Evolutionary conservation across 2,797 vertebrate species (phyloP).

Genomic region (Poeciliopsis infans): DNA sequence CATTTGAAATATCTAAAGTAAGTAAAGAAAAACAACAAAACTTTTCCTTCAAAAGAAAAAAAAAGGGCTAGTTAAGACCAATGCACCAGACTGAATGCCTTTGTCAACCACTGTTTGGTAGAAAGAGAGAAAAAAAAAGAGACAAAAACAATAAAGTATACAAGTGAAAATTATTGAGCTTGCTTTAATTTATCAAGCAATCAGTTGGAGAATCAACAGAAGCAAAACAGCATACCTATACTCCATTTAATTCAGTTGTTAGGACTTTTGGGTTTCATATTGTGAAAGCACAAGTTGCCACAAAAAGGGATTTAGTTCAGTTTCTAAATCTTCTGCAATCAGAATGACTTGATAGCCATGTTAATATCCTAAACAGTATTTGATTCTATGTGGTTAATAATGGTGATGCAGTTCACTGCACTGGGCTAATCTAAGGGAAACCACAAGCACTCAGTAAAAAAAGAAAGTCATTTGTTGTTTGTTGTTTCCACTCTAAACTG

Average conservation of each 20-base stretch:
- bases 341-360: conserved; percentile 5
- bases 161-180: no score
- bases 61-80: no score
- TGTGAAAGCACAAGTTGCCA: not conserved
- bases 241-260: not conserved
- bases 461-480: not conserved
- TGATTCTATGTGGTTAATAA: not conserved
- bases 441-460: not conserved
- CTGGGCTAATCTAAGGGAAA: not conserved
- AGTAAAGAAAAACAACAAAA: no score
- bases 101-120: no score
- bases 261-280: not conserved
- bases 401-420: not conserved
- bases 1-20: no score
- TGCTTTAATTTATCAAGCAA: no score
- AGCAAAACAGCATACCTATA: not conserved
- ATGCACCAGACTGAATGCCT: no score
- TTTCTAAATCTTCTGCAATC: not conserved
- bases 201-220: not conserved
- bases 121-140: no score
- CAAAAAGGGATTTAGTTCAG: not conserved
- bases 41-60: no score
- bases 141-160: no score
- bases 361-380: not conserved
- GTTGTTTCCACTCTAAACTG: not conserved